Percentiles rank a stretch among this genome's conserved stretches.
These are phyloP conservation scores for Agonum fuliginosum DNA, from an alignment of 2,888 invertebrate genomes.

Conservation along the genomic window DNA sequence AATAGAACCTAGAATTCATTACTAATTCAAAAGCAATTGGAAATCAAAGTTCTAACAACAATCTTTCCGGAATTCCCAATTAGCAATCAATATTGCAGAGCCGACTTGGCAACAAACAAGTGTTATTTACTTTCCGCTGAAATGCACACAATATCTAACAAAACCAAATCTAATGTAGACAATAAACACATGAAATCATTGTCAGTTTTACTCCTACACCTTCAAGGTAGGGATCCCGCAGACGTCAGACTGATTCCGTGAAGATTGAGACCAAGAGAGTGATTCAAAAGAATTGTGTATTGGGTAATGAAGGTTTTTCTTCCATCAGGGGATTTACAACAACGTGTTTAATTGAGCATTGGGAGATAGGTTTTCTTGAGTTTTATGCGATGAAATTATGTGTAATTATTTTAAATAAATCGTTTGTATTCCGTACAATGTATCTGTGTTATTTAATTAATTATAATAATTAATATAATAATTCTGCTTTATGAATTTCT, in stretches of 20 bases:
- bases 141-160: conserved; percentile 31
- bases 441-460: not conserved
- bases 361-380: conserved; percentile 4
- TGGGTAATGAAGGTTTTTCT: conserved; percentile 41
- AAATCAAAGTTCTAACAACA: not conserved
- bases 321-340: conserved; percentile 39
- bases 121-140: conserved; percentile 25
- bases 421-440: not conserved
- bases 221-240: conserved; percentile 30
- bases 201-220: conserved; percentile 3
- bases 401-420: not conserved
- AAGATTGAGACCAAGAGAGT: not conserved
- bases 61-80: conserved; percentile 5
- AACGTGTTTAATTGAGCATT: conserved; percentile 46
- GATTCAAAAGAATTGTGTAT: conserved; percentile 46
- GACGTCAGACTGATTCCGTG: conserved; percentile 30
- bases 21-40: not conserved
- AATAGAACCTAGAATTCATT: not conserved
- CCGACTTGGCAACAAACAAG: not conserved
- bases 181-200: conserved; percentile 28
- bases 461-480: not conserved
- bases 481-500: not conserved
- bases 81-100: not conserved
- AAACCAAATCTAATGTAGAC: conserved; percentile 51
- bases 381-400: conserved; percentile 23